Evolutionary conservation across 1,140 invertebrate species (phyloP).

Genomic region (Rhynchophorus ferrugineus): DNA sequence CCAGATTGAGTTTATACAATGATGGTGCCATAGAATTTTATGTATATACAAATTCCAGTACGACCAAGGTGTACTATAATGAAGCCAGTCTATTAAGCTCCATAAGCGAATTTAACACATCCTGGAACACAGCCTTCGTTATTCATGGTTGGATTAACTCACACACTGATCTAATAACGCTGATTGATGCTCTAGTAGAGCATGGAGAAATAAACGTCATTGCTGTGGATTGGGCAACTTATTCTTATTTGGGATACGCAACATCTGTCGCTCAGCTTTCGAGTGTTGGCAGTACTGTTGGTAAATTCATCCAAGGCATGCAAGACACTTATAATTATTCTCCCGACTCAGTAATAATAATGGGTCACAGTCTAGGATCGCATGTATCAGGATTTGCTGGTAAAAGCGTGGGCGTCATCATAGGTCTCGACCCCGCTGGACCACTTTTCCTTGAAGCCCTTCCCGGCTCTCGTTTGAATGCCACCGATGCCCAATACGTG

Average conservation of each 20-base stretch:
- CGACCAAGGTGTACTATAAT: too few species aligned
- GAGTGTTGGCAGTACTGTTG: background rate
- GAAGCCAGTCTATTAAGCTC: too few species aligned
- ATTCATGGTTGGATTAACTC: background rate
- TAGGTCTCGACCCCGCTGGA: background rate
- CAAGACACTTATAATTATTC: conserved; percentile 40
- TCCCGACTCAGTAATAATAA: conserved; percentile 30
- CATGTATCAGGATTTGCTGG: conserved; percentile 41
- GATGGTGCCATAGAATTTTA: too few species aligned
- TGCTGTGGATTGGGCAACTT: background rate
- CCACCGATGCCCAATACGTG: background rate
- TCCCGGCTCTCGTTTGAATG: background rate
- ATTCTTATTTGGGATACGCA: conserved; percentile 35
- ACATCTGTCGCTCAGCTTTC: conserved; percentile 15
- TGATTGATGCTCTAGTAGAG: background rate
- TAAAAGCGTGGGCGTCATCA: conserved; percentile 22
- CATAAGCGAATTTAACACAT: too few species aligned
- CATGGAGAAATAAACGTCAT: conserved; percentile 24
- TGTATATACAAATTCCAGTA: too few species aligned
- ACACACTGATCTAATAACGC: background rate
- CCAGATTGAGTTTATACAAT: too few species aligned
- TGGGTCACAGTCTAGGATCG: background rate
- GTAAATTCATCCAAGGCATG: conserved; percentile 46
- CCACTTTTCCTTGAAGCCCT: background rate
- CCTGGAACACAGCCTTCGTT: conserved; percentile 28